These are phyloP conservation scores for Apotomis turbidana DNA, from an alignment of 2,888 invertebrate species.

Conservation along the genomic window DNA sequence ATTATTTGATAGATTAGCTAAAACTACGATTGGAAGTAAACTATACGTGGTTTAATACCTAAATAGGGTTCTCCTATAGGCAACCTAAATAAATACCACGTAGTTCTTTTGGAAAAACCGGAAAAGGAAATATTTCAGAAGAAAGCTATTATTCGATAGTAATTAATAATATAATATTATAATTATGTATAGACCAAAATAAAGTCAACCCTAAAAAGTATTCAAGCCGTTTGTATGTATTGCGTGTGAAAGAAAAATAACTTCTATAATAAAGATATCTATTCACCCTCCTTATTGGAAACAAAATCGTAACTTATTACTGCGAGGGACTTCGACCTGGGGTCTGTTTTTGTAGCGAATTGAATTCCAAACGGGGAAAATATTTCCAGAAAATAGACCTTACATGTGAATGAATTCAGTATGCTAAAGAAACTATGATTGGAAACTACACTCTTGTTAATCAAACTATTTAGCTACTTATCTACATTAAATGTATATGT, in stretches of 20 bases:
- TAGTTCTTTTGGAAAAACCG: too few species aligned
- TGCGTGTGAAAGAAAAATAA: conserved; percentile 13
- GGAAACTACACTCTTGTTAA: neutral
- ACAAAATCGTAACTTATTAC: conserved; percentile 28
- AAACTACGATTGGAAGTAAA: too few species aligned
- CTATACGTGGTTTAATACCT: too few species aligned
- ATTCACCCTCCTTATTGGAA: conserved; percentile 26
- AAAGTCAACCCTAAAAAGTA: neutral
- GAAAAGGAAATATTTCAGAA: too few species aligned
- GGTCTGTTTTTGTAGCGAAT: conserved; percentile 37
- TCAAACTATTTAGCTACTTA: neutral
- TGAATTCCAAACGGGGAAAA: conserved; percentile 29
- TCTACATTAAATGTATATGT: too few species aligned
- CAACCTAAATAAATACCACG: too few species aligned
- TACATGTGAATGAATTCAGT: conserved; percentile 16
- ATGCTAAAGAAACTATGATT: conserved; percentile 9
- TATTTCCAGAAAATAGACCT: conserved; percentile 19
- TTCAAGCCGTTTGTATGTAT: conserved; percentile 1
- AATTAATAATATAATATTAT: too few species aligned
- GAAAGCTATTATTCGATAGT: too few species aligned
- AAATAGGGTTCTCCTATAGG: too few species aligned
- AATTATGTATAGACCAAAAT: neutral
- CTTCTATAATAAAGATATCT: conserved; percentile 25
- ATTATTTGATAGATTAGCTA: too few species aligned
- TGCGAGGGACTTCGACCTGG: conserved; percentile 4